Evolutionary conservation across 2,888 invertebrate species (phyloP), one percentile per base, ranked within the genome.

Genomic region (Podotricha telesiphe): DNA sequence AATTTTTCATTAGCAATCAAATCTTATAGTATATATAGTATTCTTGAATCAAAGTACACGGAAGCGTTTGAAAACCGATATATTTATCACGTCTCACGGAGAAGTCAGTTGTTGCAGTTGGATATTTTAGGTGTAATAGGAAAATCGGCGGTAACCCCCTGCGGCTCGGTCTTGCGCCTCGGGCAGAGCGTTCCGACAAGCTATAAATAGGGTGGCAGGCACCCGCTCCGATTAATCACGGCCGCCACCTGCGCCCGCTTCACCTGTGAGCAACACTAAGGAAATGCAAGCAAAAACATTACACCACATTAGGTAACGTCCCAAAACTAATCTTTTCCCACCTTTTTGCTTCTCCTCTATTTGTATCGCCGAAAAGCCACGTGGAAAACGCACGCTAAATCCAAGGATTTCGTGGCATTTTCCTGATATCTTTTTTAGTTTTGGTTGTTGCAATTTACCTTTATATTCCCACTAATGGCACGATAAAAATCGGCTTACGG

Each of bases 211-310:
- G 78, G 78, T 77, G 74, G 75, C 78, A 75, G 78, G 77, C 79
- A 76, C 79, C 78, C 81, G 77, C 80, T 80, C 80, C 85, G 82
- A 88, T 90, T 89, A 89, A 88, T 90, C 89, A 87, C 83, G 80
- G 76, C 80, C 79, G 80, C 83, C 88, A 88, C 87, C 88, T 87
- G 87, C 77, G 79, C 76, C 71, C 77, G 76, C 76, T 78, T 79
- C 82, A 82, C 82, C 82, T 83, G 82, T 79, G 82, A 81, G 79
- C 78, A 77, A 72, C 73, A 72, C 73, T 68, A 64, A 75, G 75
- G 72, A 74, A 79, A 78, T 80, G 78, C 82, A 81, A 80, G 82
- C 79, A 83, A 84, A 84, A 86, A 86, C 81, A 83, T 81, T 80
- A 77, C 75, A 76, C 78, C 74, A 80, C 80, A 82, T 85, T 82